Conservation (phyloP, 2,113 vertebrate species). For the Caloenas nicobarica region DNA sequence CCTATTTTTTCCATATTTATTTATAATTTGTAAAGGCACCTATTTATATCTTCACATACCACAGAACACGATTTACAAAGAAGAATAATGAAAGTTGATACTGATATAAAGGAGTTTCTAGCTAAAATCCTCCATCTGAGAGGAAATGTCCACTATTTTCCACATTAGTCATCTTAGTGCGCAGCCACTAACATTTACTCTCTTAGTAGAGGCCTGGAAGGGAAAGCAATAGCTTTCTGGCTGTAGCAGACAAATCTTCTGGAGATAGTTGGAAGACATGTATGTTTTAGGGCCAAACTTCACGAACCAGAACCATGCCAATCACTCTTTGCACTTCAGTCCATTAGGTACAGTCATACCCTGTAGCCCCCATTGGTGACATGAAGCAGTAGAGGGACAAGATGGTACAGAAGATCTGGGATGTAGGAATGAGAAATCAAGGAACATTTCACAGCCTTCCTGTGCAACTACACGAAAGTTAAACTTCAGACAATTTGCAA, state of each 20-base stretch:
- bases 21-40: background rate
- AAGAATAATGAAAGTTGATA: background rate
- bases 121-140: background rate
- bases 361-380: background rate
- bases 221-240: background rate
- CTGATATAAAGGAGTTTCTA: background rate
- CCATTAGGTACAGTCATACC: rapidly evolving
- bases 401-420: rapidly evolving
- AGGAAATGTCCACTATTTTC: background rate
- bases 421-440: background rate
- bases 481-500: background rate
- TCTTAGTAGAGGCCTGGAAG: background rate
- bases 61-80: background rate
- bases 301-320: background rate
- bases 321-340: background rate
- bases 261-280: rapidly evolving
- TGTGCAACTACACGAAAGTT: background rate
- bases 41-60: background rate
- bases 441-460: background rate
- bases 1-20: background rate
- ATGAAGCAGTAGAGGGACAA: background rate
- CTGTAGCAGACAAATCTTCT: background rate
- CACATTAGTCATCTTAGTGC: background rate
- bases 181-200: background rate
- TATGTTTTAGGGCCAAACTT: background rate